These are phyloP conservation scores for Drosophila mauritiana DNA, from an alignment of 1,140 invertebrate species.

Conservation along the genomic window DNA sequence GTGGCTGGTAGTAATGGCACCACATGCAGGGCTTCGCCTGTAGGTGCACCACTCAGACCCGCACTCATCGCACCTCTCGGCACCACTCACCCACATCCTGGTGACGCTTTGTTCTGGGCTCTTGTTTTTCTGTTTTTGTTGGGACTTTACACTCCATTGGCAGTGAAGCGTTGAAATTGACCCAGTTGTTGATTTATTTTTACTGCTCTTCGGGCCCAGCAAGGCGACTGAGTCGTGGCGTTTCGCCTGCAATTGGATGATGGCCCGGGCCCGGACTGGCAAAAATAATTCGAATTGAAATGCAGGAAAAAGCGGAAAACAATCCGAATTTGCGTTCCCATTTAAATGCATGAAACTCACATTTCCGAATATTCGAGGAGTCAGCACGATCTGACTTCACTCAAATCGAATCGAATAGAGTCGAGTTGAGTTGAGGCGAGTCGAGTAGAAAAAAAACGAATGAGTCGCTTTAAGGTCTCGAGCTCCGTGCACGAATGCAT, in stretches of 20 bases:
- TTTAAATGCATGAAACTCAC: constrained; percentile 38
- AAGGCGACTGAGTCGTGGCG: constrained; percentile 9
- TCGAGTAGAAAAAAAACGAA: constrained; percentile 9
- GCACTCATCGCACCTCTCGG: constrained; percentile 8
- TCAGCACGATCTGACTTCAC: constrained; percentile 21
- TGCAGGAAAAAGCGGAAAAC: constrained; percentile 5
- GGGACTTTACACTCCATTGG: constrained; percentile 57
- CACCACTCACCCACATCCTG: constrained; percentile 49
- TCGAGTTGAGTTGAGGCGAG: constrained; percentile 1
- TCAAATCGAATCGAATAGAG: constrained; percentile 6
- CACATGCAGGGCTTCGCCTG: constrained; percentile 27
- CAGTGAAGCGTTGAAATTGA: constrained; percentile 77
- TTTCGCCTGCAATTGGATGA: constrained; percentile 5
- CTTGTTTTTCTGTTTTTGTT: constrained; percentile 23
- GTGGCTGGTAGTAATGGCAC: not conserved
- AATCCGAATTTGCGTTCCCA: constrained; percentile 36
- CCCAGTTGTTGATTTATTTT: constrained; percentile 72
- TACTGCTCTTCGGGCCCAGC: constrained; percentile 31
- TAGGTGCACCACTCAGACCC: constrained; percentile 14
- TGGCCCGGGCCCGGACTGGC: not conserved
- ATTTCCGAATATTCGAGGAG: constrained; percentile 22
- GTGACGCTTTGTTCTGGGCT: constrained; percentile 35
- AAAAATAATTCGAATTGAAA: constrained; percentile 17
- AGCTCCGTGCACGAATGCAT: constrained; percentile 43
- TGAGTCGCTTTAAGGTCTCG: constrained; percentile 30